phyloP scores from a whole-genome alignment of 2,797 vertebrate genomes.

The Bradypus variegatus region DNA sequence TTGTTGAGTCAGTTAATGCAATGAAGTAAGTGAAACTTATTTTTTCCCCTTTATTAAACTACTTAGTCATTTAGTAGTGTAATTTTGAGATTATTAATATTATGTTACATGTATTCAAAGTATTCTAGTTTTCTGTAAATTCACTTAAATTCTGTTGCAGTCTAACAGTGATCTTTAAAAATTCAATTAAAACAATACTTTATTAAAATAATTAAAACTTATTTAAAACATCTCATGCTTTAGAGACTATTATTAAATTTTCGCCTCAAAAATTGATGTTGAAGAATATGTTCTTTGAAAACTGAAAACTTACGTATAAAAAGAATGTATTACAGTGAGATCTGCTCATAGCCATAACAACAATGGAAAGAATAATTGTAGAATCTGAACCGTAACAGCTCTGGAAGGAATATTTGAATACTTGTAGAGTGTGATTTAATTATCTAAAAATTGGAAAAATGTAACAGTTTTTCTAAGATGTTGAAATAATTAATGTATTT shows the following conservation, averaged over 20 bases:
- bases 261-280: background rate
- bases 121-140: slow-evolving; percentile 13
- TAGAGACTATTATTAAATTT: background rate
- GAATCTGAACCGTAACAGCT: background rate
- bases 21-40: background rate
- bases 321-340: slow-evolving; percentile 25
- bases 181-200: background rate
- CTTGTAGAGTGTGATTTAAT: background rate
- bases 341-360: background rate
- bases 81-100: slow-evolving; percentile 12
- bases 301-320: background rate
- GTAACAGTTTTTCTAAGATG: slow-evolving; percentile 13
- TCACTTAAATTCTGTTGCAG: slow-evolving; percentile 16
- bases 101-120: background rate
- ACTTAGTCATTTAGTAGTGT: background rate
- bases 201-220: background rate
- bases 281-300: slow-evolving; percentile 31
- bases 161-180: slow-evolving; percentile 17
- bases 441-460: slow-evolving; percentile 3
- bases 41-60: slow-evolving; percentile 14
- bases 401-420: background rate
- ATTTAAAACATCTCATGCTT: slow-evolving; percentile 4
- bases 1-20: slow-evolving; percentile 11
- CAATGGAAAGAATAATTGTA: slow-evolving; percentile 15
- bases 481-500: slow-evolving; percentile 19